Evolutionary conservation across 2,113 vertebrate genomes (phyloP).

Genomic region (Mormyrus lacerda): DNA sequence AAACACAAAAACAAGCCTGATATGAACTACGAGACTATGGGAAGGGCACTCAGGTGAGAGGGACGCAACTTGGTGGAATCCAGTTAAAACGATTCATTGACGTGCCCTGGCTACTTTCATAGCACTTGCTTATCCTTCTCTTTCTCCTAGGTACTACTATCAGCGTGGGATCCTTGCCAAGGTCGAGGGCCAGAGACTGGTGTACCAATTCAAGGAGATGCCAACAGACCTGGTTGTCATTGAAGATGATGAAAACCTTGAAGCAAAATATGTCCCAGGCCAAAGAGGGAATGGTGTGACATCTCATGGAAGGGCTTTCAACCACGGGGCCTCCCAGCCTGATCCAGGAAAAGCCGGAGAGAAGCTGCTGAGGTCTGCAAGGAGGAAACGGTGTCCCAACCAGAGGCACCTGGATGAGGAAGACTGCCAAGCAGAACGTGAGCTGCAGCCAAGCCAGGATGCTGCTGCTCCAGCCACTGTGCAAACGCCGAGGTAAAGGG

Average conservation of each 20-base stretch:
- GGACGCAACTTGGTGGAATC: background rate
- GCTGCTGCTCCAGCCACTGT: constrained; percentile 42
- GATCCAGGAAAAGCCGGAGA: constrained; percentile 42
- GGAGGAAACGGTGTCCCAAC: constrained; percentile 48
- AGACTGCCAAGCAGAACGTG: constrained; percentile 43
- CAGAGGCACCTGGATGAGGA: constrained; percentile 41
- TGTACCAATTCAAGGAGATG: constrained; percentile 88
- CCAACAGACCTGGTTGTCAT: constrained; percentile 77
- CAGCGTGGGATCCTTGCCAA: constrained; percentile 83
- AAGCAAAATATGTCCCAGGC: constrained; percentile 41
- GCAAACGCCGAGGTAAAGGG: constrained; percentile 56
- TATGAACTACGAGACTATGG: constrained; percentile 90
- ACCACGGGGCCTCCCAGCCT: constrained; percentile 41
- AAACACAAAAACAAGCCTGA: constrained; percentile 87
- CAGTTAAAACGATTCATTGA: background rate
- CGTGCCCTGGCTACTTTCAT: background rate
- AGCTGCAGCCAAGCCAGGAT: constrained; percentile 55
- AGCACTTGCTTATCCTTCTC: background rate
- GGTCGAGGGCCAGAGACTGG: constrained; percentile 80
- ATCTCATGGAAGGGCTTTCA: constrained; percentile 41
- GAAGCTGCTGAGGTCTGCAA: constrained; percentile 42
- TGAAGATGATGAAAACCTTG: constrained; percentile 62
- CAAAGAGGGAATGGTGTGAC: constrained; percentile 45
- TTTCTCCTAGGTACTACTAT: constrained; percentile 70
- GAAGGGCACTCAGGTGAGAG: constrained; percentile 72